Base-by-base conservation (phyloP, 23 tunicate genomes). In the Phallusia fumigata region DNA sequence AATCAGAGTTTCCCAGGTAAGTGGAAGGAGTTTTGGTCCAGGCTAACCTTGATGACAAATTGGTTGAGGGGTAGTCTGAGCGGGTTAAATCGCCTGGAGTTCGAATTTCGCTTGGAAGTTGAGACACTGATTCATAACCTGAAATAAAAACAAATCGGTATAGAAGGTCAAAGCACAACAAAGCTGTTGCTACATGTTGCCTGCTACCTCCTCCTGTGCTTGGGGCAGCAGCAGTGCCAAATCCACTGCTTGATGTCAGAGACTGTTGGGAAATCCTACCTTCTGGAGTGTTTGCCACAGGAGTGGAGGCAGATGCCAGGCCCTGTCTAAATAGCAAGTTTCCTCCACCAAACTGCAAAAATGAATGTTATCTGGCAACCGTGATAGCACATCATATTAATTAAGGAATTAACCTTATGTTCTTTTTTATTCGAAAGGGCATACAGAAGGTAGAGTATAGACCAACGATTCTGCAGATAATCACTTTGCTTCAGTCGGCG, bases 251-350 rank as follows among this genome's bases (percentile, higher is more conserved):
- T 36, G 88, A 58, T 40, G 65, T 87, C 2, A 36, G 75, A 0
- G 97, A 79, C 30, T 80, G 36, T 28, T 84, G 35, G 19, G 73
- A 24, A 36, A 19, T 35, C 6, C 33, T 28, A 31, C 35, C 52
- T 3, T 79, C 22, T 28, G 78, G 24, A 31, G 78, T 76, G 81
- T 65, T 45, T 10, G 33, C 58, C 35, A 92, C 36, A 11, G 97
- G 97, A 35, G 97, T 92, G 12, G 97, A 92, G 10, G 96, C 52
- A 36, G 85, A 31, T 36, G 79, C 85, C 19, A 87, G 75, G 0
- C 97, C 97, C 64, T 92, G 97, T n/a, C 97, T 81, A 76, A 92
- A 92, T 19, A 82, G 44, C 35, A 87, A 33, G 30, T 88, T 45
- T 16, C 83, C 79, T 22, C 80, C 86, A 18, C 83, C 73, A 33